Evolutionary conservation across 2,888 invertebrate genomes (phyloP).

Genomic region (Tolmerus cingulatus): DNA sequence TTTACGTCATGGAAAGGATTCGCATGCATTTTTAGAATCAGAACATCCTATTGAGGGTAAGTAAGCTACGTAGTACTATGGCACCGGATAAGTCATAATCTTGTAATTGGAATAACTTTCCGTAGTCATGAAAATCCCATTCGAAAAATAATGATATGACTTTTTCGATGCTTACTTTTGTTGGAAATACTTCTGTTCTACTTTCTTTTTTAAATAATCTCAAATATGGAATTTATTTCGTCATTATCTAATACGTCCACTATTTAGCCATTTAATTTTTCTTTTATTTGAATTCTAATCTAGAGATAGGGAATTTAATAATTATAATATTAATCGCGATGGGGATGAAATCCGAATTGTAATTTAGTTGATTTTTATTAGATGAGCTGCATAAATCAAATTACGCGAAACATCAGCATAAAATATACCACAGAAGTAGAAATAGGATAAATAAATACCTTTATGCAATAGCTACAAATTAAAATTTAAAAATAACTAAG

Average conservation of each 20-base stretch:
- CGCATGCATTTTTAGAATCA: constrained; percentile 58
- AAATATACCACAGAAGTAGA: no score
- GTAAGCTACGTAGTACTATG: constrained; percentile 43
- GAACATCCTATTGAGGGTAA: constrained; percentile 62
- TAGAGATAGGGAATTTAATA: no score
- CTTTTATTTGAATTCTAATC: no score
- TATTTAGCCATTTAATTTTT: not conserved
- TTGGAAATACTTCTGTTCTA: not conserved
- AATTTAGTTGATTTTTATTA: no score
- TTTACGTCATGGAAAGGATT: constrained; percentile 61
- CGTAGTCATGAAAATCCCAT: not conserved
- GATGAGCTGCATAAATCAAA: no score
- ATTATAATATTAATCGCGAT: no score
- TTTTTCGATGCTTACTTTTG: constrained; percentile 4
- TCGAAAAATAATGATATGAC: not conserved
- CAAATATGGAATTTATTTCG: not conserved
- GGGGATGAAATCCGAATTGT: no score
- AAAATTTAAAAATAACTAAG: no score
- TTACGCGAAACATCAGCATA: no score
- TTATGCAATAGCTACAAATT: no score
- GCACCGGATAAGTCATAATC: not conserved
- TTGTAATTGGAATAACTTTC: not conserved
- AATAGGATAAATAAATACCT: no score
- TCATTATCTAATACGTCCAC: not conserved
- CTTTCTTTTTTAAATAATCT: not conserved